Evolutionary conservation across 2,797 vertebrate genomes (phyloP), one percentile per base, ranked within the genome.

Genomic region (Sylvilagus floridanus): DNA sequence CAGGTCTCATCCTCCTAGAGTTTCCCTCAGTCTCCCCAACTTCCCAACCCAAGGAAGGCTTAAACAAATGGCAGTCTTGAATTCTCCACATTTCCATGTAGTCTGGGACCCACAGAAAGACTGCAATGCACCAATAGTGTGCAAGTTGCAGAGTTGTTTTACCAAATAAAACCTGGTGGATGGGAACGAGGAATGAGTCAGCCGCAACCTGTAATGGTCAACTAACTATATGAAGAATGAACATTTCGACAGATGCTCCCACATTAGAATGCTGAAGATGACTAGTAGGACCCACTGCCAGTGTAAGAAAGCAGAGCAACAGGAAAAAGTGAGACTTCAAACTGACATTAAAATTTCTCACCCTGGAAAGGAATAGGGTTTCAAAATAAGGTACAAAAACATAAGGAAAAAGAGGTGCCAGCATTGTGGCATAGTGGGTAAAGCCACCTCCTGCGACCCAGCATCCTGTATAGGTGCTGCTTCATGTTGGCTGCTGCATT

Each of bases 151-250:
- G 35, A 50, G 17, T n/a, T 93, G 6, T 26, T 90, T 92, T 68
- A 35, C 57, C 52, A 88, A 37, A 76, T 72, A 37, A 72, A 72
- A 88, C 21, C 68, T 26, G 57, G 1, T 62, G 42, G 42, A 54
- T 86, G 28, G 22, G 62, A 94, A 75, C 79, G 50, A 60, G 3
- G 19, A 47, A 63, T 84, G 24, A 69, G 7, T 62, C 52, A 79
- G 57, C 24, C n/a, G 37, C 42, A 68, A 75, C 63, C 17, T 68
- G 60, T 54, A 14, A 69, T 54, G 19, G 88, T 21, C 54, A 78
- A 79, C 17, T 83, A 84, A 77, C 79, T 84, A 68, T 30, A 91
- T 60, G 87, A 93, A 54, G 26, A 28, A 75, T 60, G 19, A 91
- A 30, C n/a, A 69, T 75, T 94, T 79, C 78, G 69, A 82, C 11